These are phyloP conservation scores for Coilia nasus DNA, from an alignment of 2,797 vertebrate genomes.

Conservation along the genomic window DNA sequence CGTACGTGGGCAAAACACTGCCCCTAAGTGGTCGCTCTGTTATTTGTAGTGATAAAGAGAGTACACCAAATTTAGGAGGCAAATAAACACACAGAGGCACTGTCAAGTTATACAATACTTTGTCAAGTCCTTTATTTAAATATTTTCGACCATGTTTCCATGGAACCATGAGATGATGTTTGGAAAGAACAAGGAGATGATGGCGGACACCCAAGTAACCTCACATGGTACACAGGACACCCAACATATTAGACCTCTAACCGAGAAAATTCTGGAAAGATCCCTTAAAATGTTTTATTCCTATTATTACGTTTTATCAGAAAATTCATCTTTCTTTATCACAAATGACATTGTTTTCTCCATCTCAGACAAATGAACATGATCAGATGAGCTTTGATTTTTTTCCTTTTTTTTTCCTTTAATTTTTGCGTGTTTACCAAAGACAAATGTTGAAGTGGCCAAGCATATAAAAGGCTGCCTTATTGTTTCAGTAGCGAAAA, in stretches of 20 bases:
- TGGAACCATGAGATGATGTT: slow-evolving; percentile 55
- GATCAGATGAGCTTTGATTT: slow-evolving; percentile 48
- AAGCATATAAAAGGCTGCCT: slow-evolving; percentile 65
- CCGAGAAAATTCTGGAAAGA: slow-evolving; percentile 18
- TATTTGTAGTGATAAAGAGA: background rate
- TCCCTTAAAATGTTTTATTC: background rate
- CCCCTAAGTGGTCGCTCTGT: background rate
- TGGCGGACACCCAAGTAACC: slow-evolving; percentile 47
- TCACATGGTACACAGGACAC: slow-evolving; percentile 45
- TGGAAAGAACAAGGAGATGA: slow-evolving; percentile 47
- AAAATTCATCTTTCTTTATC: slow-evolving; percentile 35
- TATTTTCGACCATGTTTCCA: slow-evolving; percentile 51
- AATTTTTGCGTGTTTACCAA: slow-evolving; percentile 56
- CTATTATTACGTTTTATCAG: background rate
- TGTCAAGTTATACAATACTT: slow-evolving; percentile 28
- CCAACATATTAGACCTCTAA: slow-evolving; percentile 31
- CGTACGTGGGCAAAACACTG: background rate
- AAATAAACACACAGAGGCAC: background rate
- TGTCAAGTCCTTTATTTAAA: slow-evolving; percentile 51
- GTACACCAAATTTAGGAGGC: background rate
- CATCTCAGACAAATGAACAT: slow-evolving; percentile 50
- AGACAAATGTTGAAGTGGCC: slow-evolving; percentile 56
- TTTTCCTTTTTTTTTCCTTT: slow-evolving; percentile 45
- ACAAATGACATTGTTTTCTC: slow-evolving; percentile 37
- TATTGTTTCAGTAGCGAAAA: slow-evolving; percentile 41